phyloP scores from a whole-genome alignment of 2,113 vertebrate species.

The Phrynocephalus versicolor region DNA sequence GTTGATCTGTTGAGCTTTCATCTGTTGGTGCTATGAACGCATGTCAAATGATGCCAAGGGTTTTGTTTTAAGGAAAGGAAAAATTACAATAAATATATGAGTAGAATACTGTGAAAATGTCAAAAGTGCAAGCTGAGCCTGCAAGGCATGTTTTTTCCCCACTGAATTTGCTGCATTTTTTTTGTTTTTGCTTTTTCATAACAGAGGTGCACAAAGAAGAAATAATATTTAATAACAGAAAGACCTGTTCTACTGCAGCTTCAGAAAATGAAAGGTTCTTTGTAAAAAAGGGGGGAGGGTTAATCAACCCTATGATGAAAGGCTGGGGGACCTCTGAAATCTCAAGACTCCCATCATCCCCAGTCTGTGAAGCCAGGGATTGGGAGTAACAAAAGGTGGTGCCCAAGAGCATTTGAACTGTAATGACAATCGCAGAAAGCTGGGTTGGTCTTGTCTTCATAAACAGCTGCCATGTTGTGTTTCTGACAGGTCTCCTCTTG shows the following conservation, averaged over 20 bases:
- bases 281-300: no score
- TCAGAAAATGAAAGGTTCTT: neutral
- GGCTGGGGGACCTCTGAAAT: no score
- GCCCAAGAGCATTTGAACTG: no score
- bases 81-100: slow-evolving; percentile 42
- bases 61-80: neutral
- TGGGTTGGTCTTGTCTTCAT: neutral
- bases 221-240: neutral
- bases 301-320: neutral
- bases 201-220: slow-evolving; percentile 50
- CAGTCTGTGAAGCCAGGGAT: neutral
- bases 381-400: no score
- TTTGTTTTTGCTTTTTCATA: slow-evolving; percentile 39
- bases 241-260: neutral
- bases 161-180: slow-evolving; percentile 13
- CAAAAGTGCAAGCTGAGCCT: slow-evolving; percentile 46
- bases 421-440: no score
- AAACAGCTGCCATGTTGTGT: neutral
- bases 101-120: slow-evolving; percentile 25
- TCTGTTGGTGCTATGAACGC: rapidly evolving
- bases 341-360: neutral
- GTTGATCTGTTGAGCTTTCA: slow-evolving; percentile 21
- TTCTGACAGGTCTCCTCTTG: neutral
- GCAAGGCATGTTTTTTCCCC: slow-evolving; percentile 1
- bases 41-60: slow-evolving; percentile 40